phyloP scores from a whole-genome alignment of 2,888 invertebrate species.

The Zootermopsis nevadensis region DNA sequence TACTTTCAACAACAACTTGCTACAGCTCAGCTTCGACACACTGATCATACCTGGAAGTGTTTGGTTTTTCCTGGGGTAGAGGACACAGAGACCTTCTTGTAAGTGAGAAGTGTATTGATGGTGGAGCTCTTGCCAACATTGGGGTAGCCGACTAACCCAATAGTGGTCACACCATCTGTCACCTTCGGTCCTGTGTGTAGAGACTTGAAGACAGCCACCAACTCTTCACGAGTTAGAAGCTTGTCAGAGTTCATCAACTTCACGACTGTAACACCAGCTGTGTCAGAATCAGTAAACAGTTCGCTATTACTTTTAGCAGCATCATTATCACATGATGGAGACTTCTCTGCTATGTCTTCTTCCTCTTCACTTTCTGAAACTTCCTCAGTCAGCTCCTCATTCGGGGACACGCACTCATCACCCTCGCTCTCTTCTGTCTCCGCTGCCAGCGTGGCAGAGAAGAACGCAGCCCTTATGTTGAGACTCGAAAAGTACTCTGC shows the following conservation, averaged over 20 bases:
- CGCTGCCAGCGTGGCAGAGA: constrained; percentile 80
- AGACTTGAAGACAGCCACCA: constrained; percentile 77
- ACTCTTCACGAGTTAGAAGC: constrained; percentile 72
- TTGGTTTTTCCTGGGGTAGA: constrained; percentile 99
- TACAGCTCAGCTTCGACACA: background rate
- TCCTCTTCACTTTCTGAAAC: constrained; percentile 54
- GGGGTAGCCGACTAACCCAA: constrained; percentile 97
- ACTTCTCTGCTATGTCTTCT: constrained; percentile 41
- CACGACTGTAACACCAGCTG: background rate
- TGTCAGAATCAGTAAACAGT: constrained; percentile 47
- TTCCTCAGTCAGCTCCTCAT: background rate
- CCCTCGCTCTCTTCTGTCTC: constrained; percentile 61
- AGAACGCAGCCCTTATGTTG: constrained; percentile 84
- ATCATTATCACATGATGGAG: background rate
- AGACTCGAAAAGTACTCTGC: constrained; percentile 82
- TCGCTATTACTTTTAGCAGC: constrained; percentile 45
- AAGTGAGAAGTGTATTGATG: constrained; percentile 90
- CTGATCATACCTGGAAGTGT: constrained; percentile 78
- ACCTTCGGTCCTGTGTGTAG: constrained; percentile 67
- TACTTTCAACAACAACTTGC: too few relatives aligned
- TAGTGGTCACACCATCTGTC: constrained; percentile 73
- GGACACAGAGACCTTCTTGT: constrained; percentile 87
- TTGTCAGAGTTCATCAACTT: constrained; percentile 66
- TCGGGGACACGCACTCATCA: background rate
- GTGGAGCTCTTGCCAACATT: constrained; percentile 99